Base-by-base conservation (phyloP, 1,140 invertebrate genomes). In the Saccostrea cuccullata region DNA sequence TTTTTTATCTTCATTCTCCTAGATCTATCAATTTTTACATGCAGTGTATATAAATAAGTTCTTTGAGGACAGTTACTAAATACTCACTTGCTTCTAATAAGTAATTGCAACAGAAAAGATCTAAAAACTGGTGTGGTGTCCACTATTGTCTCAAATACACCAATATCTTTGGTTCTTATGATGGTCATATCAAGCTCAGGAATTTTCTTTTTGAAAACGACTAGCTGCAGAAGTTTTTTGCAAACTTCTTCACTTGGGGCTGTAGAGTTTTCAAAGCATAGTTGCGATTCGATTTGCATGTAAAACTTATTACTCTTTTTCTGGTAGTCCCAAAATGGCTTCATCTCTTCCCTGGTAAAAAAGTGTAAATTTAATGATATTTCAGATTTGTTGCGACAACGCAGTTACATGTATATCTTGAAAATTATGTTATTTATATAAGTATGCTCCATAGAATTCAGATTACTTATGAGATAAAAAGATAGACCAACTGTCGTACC, bases 41-140 rank as follows among this genome's bases (percentile, higher is more conserved):
- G 2, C 30, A 1, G n/a, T n/a, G n/a, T n/a, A n/a, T n/a, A n/a
- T n/a, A n/a, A n/a, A n/a, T 36, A 36, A 36, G 1, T 47, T 47
- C 47, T 47, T 9, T 47, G 9, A 47, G 9, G 47, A 9, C 9
- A 5, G 47, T 47, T 4, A 47, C 47, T 47, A 47, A 47, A 47
- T 47, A 64, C 58, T 64, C n/a, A 93, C 93, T 89, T 91, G 56
- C 89, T 88, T 77, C 88, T 86, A 30, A 93, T 87, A 5, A 94
- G 87, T 47, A 92, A 89, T 64, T 93, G 91, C 15, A 94, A 90
- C 17, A 94, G 86, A 82, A 93, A 93, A 1, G 91, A 92, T 85
- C 93, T 90, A 8, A 93, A 87, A 4, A 94, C 93, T n/a, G 93
- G 93, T 17, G 88, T 92, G 8, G 92, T 90, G 86, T 94, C 93